Conservation (phyloP, 1,140 invertebrate genomes). For the Geopemphigus sp. region DNA sequence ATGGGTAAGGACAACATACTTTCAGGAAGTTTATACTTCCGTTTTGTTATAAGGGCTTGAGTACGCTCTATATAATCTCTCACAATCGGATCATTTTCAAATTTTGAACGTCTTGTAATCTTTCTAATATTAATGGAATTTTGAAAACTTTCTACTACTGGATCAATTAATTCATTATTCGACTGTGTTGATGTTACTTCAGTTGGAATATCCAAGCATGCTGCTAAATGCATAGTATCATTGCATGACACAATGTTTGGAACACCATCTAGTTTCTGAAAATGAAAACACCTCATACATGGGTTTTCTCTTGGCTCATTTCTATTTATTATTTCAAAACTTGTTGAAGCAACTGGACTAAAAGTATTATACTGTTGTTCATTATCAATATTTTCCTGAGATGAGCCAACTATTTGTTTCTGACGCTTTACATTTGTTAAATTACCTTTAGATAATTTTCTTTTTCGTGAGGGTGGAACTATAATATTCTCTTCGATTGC, state of each 20-base stretch:
- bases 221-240: background rate
- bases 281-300: conserved; percentile 10
- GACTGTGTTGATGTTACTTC: background rate
- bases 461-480: background rate
- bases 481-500: background rate
- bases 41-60: conserved; percentile 76
- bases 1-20: conserved; percentile 35
- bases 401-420: background rate
- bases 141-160: conserved; percentile 9
- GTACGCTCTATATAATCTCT: conserved; percentile 23
- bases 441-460: conserved; percentile 2
- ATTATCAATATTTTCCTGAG: background rate
- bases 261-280: background rate
- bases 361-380: no score
- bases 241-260: background rate
- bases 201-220: background rate
- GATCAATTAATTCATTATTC: conserved; percentile 2
- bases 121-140: background rate
- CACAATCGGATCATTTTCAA: conserved; percentile 34
- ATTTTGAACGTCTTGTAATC: background rate
- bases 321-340: background rate
- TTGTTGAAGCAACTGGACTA: no score
- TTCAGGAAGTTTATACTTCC: conserved; percentile 55
- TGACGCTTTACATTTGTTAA: background rate
- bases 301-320: conserved; percentile 13